Evolutionary conservation across 2,113 vertebrate species (phyloP).

Genomic region (Myrmophylax atrothorax): DNA sequence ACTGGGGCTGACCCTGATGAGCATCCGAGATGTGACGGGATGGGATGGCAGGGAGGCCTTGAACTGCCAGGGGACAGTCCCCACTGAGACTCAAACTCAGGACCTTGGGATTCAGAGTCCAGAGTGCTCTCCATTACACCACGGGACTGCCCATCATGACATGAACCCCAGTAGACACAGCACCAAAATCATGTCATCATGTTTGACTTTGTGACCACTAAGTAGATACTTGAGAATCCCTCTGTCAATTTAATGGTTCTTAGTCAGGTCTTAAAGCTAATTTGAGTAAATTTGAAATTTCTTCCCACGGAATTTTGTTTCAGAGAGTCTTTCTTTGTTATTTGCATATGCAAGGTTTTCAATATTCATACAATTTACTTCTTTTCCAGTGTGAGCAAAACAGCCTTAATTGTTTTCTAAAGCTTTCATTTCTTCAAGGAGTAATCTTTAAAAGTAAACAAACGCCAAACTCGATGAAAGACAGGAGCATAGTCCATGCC

Average conservation of each 20-base stretch:
- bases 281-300: background rate
- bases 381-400: background rate
- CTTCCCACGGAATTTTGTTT: background rate
- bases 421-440: background rate
- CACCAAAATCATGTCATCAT: background rate
- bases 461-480: background rate
- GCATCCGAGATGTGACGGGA: too few species aligned
- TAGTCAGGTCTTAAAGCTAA: background rate
- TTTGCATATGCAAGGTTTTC: background rate
- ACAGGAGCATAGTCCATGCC: background rate
- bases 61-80: too few species aligned
- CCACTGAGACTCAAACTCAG: too few species aligned
- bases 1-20: too few species aligned
- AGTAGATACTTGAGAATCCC: background rate
- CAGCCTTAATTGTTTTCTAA: background rate
- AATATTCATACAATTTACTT: background rate
- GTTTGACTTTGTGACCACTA: background rate
- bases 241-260: background rate
- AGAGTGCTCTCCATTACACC: too few species aligned
- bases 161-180: background rate
- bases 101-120: too few species aligned
- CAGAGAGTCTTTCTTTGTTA: background rate
- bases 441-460: background rate
- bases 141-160: background rate
- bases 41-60: too few species aligned